Base-by-base conservation (phyloP, 2,797 vertebrate species). In the Sebastolobus alascanus region DNA sequence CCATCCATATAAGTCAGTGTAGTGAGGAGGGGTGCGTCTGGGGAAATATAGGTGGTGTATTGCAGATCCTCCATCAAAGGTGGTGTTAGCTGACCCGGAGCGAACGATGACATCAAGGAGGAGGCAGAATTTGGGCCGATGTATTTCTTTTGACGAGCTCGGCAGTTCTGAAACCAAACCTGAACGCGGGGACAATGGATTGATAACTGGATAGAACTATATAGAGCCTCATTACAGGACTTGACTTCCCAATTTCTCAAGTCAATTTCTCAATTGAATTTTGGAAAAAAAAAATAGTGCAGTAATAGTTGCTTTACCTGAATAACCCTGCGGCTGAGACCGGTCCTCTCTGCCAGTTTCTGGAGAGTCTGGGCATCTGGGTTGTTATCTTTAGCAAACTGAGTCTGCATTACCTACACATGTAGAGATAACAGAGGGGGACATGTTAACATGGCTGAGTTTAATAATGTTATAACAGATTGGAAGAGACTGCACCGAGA, bases 131-230 rank as follows among this genome's bases (percentile, higher is more conserved):
- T 96, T 29, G 98, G 97, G 70, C 94, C 96, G 78, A 98, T 94
- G 0, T 99, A 97, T 86, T 99, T 99, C 96, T 99, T 99, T 68
- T 99, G 98, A 86, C 98, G 97, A 8, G 98, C 98, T 92, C 98
- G 94, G 86, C 98, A 99, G 86, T 99, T 99, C 87, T 99, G 98
- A 94, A 99, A 99, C 98, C 98, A 99, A 81, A 99, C 98, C 98
- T 99, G 87, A n/a, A 63, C 3, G 10, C 8, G 25, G 9, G 11
- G 1, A 79, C 10, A 68, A 40, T 1, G 1, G 2, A 56, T 46
- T 33, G 2, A 12, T 35, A 10, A 52, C 10, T 14, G 6, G 2
- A 46, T 11, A 5, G 46, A 9, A 50, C 18, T 50, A 11, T 50
- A 50, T 13, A 50, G 25, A 63, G 56, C 8, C 6, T 1, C 27